phyloP scores from a whole-genome alignment of 37 sponge, comb jelly and placozoan genomes.

The Petrosia ficiformis region DNA sequence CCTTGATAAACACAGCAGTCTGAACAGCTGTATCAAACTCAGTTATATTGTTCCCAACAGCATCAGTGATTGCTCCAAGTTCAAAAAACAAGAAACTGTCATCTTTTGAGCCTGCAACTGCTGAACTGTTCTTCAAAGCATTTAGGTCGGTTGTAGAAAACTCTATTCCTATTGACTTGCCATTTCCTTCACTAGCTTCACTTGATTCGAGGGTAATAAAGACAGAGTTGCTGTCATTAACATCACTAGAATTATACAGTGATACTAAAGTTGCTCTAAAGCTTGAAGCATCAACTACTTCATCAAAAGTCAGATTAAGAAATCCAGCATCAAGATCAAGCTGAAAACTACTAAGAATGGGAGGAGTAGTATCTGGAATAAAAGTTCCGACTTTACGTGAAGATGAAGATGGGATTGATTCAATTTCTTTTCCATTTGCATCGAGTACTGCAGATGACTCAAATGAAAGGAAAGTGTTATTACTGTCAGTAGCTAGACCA shows the following conservation, averaged over 20 bases:
- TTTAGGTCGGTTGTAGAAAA: constrained; percentile 57
- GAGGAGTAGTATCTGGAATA: constrained; percentile 64
- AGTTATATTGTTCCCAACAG: constrained; percentile 66
- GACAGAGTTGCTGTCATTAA: neutral
- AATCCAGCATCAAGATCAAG: constrained; percentile 75
- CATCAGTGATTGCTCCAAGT: constrained; percentile 67
- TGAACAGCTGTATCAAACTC: constrained; percentile 18
- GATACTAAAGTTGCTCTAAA: constrained; percentile 44
- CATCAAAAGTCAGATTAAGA: constrained; percentile 76
- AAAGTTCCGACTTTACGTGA: constrained; percentile 30
- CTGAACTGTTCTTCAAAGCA: constrained; percentile 43
- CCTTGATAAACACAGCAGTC: constrained; percentile 43
- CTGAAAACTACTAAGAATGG: constrained; percentile 42
- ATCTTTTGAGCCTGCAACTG: constrained; percentile 27
- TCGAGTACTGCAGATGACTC: constrained; percentile 34
- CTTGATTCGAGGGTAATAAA: constrained; percentile 33
- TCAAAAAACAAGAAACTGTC: constrained; percentile 44
- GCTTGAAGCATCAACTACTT: constrained; percentile 51
- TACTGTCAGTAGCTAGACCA: constrained; percentile 40
- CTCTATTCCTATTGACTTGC: constrained; percentile 48
- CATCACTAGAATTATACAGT: constrained; percentile 34
- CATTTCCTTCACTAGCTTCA: constrained; percentile 16
- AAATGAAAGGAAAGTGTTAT: constrained; percentile 52
- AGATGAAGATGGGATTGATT: constrained; percentile 4
- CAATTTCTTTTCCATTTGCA: constrained; percentile 36